Percentiles rank a stretch among this genome's conserved stretches.
phyloP scores from a whole-genome alignment of 2,113 vertebrate genomes.

The Ameiurus melas region DNA sequence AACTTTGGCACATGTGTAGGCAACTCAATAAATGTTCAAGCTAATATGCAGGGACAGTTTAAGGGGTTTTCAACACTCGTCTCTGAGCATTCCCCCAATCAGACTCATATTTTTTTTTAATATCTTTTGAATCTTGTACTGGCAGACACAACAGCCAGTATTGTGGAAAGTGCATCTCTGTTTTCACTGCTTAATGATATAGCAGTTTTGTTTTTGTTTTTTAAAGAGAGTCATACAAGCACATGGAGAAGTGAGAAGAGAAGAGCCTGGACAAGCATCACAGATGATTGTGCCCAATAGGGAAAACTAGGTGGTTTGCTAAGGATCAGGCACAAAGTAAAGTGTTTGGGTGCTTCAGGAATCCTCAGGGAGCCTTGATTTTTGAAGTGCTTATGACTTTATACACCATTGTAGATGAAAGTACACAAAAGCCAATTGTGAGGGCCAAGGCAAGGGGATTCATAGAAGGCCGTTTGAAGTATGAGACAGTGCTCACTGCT shows the following conservation, averaged over 20 bases:
- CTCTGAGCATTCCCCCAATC: constrained; percentile 34
- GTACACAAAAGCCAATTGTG: neutral
- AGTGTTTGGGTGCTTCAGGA: neutral
- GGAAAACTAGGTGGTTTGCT: neutral
- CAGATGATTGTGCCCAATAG: constrained; percentile 29
- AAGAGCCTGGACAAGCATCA: constrained; percentile 32
- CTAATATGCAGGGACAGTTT: constrained; percentile 40
- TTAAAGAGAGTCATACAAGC: neutral
- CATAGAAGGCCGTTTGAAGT: neutral
- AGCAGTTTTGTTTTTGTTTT: neutral
- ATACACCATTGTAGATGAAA: neutral
- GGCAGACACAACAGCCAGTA: neutral
- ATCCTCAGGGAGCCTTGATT: neutral
- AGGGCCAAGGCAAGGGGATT: neutral
- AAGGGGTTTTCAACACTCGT: constrained; percentile 40
- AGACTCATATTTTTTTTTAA: constrained; percentile 47
- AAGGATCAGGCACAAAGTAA: neutral
- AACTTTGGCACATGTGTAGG: constrained; percentile 45
- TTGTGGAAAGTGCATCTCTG: neutral
- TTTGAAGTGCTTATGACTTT: neutral
- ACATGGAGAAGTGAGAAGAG: neutral
- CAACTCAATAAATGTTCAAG: constrained; percentile 50
- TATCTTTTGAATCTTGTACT: constrained; percentile 27
- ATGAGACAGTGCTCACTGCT: neutral
- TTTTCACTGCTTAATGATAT: neutral